Percentiles rank a stretch among this genome's conserved stretches.
Conservation (phyloP, 1,140 invertebrate genomes). For the Agrypnia vestita region DNA sequence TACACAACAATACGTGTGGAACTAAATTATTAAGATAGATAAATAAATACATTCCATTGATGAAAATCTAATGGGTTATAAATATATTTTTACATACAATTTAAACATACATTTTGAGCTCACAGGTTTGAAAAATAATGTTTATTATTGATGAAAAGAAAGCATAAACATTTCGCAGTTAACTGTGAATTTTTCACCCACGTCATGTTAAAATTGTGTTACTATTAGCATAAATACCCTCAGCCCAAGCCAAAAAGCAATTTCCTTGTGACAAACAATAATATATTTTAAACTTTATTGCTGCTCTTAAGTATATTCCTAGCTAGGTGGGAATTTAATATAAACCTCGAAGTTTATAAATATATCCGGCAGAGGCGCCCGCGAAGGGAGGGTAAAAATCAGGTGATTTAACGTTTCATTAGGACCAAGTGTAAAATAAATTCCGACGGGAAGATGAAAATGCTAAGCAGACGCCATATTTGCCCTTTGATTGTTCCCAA, state of each 20-base stretch:
- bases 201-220: slow-evolving; percentile 10
- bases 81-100: too few relatives aligned
- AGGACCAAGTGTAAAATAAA: slow-evolving; percentile 40
- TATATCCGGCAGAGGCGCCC: slow-evolving; percentile 6
- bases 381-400: slow-evolving; percentile 14
- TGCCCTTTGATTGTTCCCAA: slow-evolving; percentile 32
- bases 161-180: slow-evolving; percentile 3
- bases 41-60: too few relatives aligned
- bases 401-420: slow-evolving; percentile 44
- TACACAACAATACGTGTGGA: too few relatives aligned
- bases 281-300: slow-evolving; percentile 35
- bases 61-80: too few relatives aligned
- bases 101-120: too few relatives aligned
- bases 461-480: slow-evolving; percentile 42
- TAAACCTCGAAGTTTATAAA: slow-evolving; percentile 37
- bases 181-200: background rate
- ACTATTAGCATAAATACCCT: slow-evolving; percentile 29
- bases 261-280: slow-evolving; percentile 26
- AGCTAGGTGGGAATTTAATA: slow-evolving; percentile 25
- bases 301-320: background rate
- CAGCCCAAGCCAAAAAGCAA: background rate
- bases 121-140: too few relatives aligned
- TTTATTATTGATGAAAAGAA: background rate
- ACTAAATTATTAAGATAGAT: too few relatives aligned
- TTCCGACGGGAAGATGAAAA: slow-evolving; percentile 33